Percentiles rank a stretch among this genome's conserved stretches.
Conservation (phyloP, 1,140 invertebrate species). For the Leptopilina clavipes region DNA sequence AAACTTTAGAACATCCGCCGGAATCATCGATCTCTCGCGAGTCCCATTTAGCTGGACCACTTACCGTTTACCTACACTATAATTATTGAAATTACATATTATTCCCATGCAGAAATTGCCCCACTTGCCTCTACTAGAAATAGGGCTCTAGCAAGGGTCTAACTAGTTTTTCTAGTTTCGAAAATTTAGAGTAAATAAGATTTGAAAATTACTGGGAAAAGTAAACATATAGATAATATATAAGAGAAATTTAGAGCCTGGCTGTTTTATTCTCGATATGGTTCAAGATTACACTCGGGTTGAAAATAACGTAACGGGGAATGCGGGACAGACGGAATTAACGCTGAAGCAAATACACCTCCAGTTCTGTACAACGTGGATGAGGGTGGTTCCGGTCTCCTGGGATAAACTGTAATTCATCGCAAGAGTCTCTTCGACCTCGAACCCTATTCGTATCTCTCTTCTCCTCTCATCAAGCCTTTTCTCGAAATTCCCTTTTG, state of each 20-base stretch:
- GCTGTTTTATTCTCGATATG: background rate
- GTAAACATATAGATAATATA: too few species aligned
- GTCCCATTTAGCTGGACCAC: too few species aligned
- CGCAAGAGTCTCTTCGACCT: slow-evolving; percentile 41
- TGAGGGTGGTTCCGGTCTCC: slow-evolving; percentile 40
- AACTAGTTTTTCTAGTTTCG: too few species aligned
- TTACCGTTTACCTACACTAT: slow-evolving; percentile 50
- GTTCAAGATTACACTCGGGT: slow-evolving; percentile 29
- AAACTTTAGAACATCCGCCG: slow-evolving; percentile 68
- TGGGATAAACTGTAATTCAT: slow-evolving; percentile 48
- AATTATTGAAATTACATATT: slow-evolving; percentile 43
- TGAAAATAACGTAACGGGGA: slow-evolving; percentile 26
- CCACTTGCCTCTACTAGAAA: too few species aligned
- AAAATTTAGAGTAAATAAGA: too few species aligned
- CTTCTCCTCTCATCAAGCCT: background rate
- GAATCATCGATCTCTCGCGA: slow-evolving; percentile 56
- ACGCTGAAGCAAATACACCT: slow-evolving; percentile 47
- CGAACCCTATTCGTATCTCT: slow-evolving; percentile 37
- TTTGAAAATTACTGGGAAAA: too few species aligned
- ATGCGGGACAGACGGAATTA: slow-evolving; percentile 48
- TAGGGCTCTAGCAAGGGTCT: too few species aligned
- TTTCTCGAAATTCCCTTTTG: slow-evolving; percentile 2
- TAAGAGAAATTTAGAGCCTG: background rate
- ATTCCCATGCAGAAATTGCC: too few species aligned
- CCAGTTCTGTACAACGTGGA: background rate